Evolutionary conservation across 2,888 invertebrate species (phyloP), one percentile per base, ranked within the genome.

Genomic region (Conops quadrifasciatus): DNA sequence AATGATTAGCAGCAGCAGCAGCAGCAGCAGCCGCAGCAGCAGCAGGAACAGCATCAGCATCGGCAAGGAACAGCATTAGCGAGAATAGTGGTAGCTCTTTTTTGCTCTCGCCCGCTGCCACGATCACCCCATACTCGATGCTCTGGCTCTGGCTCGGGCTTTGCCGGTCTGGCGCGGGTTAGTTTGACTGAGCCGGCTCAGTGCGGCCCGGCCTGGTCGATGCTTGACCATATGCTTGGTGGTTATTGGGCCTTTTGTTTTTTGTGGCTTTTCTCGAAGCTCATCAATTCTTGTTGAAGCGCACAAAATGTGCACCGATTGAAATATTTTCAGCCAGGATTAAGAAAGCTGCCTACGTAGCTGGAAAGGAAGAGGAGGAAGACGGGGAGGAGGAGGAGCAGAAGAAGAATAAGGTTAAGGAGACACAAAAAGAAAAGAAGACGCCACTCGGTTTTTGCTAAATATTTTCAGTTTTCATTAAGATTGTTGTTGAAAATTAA

Each of bases 1-100:
- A 66, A 66, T 66, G 66, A 66, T 66, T 66, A 65, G 65, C 51
- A n/a, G 28, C n/a, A 28, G 24, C 16, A 24, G 47, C 63, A 21
- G 26, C n/a, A 45, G 28, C 47, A 13, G 19, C 7, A 47, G 26
- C 63, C 30, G 5, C 45, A 63, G 13, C 19, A 63, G 43, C 26
- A 59, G 26, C 9, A 26, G 59, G 24, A 30, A 58, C 3, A 7
- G 5, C 19, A 58, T 7, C 4, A 58, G 2, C 19, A 58, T 5
- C 51, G n/a, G n/a, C 16, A 19, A 58, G 2, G 7, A 58, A 5
- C 51, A 19, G n/a, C 16, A 19, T 59, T 2, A 59, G 28, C 28
- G 21, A 3, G 21, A 24, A 28, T 28, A 28, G 16, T 24, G 1
- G 26, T 28, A 26, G 59, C 59, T 21, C 13, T n/a, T 5, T n/a